These are phyloP conservation scores for Pseudopipra pipra DNA, from an alignment of 2,113 vertebrate genomes.

Conservation along the genomic window DNA sequence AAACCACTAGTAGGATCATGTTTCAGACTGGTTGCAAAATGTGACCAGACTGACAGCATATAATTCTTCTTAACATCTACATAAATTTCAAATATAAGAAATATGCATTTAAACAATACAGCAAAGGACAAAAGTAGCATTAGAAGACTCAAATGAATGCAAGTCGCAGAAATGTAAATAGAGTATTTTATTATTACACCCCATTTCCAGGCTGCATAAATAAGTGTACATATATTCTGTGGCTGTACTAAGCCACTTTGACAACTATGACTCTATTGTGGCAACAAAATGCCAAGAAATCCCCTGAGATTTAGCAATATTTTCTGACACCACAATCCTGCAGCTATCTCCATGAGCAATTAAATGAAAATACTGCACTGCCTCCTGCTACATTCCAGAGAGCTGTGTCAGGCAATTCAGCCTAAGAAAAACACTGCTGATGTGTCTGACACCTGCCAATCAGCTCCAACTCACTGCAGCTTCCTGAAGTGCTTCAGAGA, in stretches of 20 bases:
- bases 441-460: constrained; percentile 33
- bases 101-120: neutral
- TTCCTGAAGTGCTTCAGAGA: neutral
- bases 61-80: neutral
- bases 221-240: neutral
- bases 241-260: constrained; percentile 31
- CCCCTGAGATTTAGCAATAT: neutral
- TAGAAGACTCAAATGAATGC: neutral
- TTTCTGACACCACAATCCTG: constrained; percentile 57
- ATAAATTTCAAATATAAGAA: neutral
- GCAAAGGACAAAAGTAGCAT: neutral
- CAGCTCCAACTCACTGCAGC: neutral
- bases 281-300: constrained; percentile 62
- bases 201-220: constrained; percentile 1
- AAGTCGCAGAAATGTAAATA: neutral
- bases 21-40: constrained; percentile 26
- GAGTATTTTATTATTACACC: constrained; percentile 36
- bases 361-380: constrained; percentile 34
- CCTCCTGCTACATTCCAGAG: neutral
- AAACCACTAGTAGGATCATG: neutral
- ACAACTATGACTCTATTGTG: constrained; percentile 59
- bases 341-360: constrained; percentile 48
- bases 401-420: neutral
- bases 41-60: neutral
- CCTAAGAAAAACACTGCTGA: neutral